Base-by-base conservation (phyloP, 2,888 invertebrate species). In the Psylliodes chrysocephalus region DNA sequence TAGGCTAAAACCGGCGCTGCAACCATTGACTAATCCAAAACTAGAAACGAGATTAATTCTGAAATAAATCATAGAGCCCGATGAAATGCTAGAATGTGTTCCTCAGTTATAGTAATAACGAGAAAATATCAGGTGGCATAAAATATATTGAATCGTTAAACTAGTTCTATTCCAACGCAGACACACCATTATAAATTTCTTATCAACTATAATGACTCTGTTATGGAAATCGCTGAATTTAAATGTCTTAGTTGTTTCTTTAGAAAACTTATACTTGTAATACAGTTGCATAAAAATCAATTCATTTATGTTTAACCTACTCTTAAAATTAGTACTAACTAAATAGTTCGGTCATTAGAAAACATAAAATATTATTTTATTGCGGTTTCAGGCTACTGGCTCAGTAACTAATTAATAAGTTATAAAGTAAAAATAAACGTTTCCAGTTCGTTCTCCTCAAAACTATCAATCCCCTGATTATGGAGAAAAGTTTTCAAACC, bases 101-200 rank as follows among this genome's bases (percentile, higher is more conserved):
- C 22, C 22, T 15, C 54, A 38, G 25, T 46, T n/a, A n/a, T n/a
- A n/a, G 47, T 33, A 42, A 49, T 60, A 60, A 64, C 56, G 64
- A 53, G 51, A 46, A 44, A 28, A 52, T 56, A 56, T 64, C 64
- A 56, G 60, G 60, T 64, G 64, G 64, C 60, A 44, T 49, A 22
- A 64, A 55, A 59, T 55, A 56, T 60, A 56, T 52, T 44, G 46
- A 60, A 52, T 60, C 47, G 38, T 56, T 44, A 46, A 46, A 60
- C 3, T 17, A 8, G 6, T 4, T 2, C 22, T 14, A 6, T 25
- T 7, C 25, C 25, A 25, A 7, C 3, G 25, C 25, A 5, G 7
- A 25, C n/a, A 35, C n/a, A 35, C 14, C n/a, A 35, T 12, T 8
- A 12, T 35, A 35, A 35, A 35, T 35, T 12, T 12, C 14, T 35